Percentiles rank a stretch among this genome's conserved stretches.
phyloP scores from a whole-genome alignment of 2,888 invertebrate species.

The Epinotia ramella region DNA sequence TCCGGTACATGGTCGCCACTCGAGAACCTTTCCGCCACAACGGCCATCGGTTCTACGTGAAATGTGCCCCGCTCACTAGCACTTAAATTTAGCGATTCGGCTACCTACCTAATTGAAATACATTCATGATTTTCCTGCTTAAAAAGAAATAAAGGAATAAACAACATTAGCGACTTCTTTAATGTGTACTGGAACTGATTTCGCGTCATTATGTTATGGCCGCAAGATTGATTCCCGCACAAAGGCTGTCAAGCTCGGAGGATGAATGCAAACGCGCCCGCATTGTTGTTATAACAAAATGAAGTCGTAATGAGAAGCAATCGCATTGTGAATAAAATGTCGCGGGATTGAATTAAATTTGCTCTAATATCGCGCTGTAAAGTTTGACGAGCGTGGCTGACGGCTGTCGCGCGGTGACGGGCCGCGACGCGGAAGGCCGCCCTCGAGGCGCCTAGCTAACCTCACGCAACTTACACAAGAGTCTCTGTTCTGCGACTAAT shows the following conservation, averaged over 20 bases:
- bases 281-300: constrained; percentile 83
- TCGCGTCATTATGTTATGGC: constrained; percentile 77
- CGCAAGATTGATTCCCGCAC: constrained; percentile 79
- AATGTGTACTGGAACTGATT: constrained; percentile 78
- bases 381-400: constrained; percentile 82
- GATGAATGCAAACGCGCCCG: constrained; percentile 68
- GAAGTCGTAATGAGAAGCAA: constrained; percentile 80
- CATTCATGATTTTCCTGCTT: constrained; percentile 48
- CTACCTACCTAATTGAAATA: constrained; percentile 4
- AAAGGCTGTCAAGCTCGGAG: constrained; percentile 74
- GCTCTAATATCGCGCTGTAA: constrained; percentile 76
- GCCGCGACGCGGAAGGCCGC: constrained; percentile 49
- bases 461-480: constrained; percentile 3
- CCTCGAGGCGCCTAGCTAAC: constrained; percentile 45
- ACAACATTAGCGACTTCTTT: constrained; percentile 77
- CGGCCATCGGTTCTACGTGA: too few relatives aligned
- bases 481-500: not conserved
- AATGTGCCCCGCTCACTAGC: too few relatives aligned
- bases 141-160: constrained; percentile 66
- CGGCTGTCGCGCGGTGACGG: constrained; percentile 64
- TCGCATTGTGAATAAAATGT: constrained; percentile 67
- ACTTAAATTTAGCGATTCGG: too few relatives aligned
- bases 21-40: too few relatives aligned
- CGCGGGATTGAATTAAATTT: constrained; percentile 81
- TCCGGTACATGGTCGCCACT: too few relatives aligned